These are phyloP conservation scores for Actinemys pallida DNA, from an alignment of 2,113 vertebrate genomes.

Conservation along the genomic window DNA sequence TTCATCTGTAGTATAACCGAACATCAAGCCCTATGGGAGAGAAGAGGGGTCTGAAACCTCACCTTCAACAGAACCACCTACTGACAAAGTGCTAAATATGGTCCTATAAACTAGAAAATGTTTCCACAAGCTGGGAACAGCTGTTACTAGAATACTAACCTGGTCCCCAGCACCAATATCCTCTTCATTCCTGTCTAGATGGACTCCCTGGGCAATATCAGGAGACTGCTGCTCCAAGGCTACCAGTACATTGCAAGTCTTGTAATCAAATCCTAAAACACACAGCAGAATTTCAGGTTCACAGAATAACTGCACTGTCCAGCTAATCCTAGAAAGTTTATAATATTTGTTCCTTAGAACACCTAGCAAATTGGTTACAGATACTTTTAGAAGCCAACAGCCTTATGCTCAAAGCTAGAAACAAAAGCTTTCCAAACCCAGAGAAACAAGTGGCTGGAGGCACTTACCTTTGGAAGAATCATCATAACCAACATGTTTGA, in stretches of 20 bases:
- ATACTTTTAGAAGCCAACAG: not conserved
- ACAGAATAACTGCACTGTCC: not conserved
- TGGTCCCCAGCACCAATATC: slow-evolving; percentile 97
- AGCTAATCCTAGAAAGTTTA: not conserved
- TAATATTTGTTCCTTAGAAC: too few relatives aligned
- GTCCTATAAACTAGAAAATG: not conserved
- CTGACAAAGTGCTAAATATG: not conserved
- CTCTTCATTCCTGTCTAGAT: slow-evolving; percentile 94
- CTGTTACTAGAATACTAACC: slow-evolving; percentile 70
- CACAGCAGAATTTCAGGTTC: not conserved
- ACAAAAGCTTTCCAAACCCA: accelerated
- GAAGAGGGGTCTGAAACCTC: not conserved
- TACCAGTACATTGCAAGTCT: slow-evolving; percentile 96
- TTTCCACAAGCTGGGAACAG: accelerated
- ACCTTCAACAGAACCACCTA: not conserved
- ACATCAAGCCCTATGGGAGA: slow-evolving; percentile 91
- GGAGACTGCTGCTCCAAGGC: slow-evolving; percentile 99
- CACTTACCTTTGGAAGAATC: slow-evolving; percentile 93
- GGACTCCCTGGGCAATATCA: slow-evolving; percentile 94
- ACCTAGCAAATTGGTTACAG: not conserved
- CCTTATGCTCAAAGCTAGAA: accelerated
- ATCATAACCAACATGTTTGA: slow-evolving; percentile 94
- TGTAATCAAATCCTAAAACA: slow-evolving; percentile 93
- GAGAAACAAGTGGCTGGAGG: not conserved
- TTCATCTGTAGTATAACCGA: slow-evolving; percentile 97